Base-by-base conservation (phyloP, 2,888 invertebrate genomes). In the Apeira syringaria region DNA sequence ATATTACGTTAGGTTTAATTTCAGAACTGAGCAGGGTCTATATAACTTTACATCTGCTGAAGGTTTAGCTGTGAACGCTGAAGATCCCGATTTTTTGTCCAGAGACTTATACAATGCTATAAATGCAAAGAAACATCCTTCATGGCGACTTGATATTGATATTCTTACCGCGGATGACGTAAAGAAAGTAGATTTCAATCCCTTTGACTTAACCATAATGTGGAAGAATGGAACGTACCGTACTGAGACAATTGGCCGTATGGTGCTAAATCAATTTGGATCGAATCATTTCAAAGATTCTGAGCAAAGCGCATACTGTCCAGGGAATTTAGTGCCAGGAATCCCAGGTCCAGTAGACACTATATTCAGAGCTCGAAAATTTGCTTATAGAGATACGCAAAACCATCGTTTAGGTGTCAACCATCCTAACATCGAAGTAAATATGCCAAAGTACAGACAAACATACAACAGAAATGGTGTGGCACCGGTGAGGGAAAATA, bases 41-140 rank as follows among this genome's bases (percentile, higher is more conserved):
- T 94, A 94, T 70, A 94, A 94, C 71, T 68, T 98, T 34, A 77
- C 89, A 20, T 89, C 90, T 0, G 91, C 92, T 1, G 88, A 90
- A 64, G 96, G 95, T 0, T 89, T 66, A 0, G 76, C 91, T 28
- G 74, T 97, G 20, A 80, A 92, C 17, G 91, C 92, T 1, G 68
- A 82, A 10, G 96, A 97, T 80, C 96, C 97, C 0, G 97, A 98
- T 81, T 97, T 96, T 68, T 87, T 93, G 9, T 93, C 93, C 43
- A 91, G 95, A 31, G 97, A 98, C 84, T 89, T 98, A 33, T 97
- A 94, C 80, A 96, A 97, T 74, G 92, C 95, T 13, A 97, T 98
- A 56, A 92, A 92, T 0, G 84, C 84, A n/a, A 93, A 92, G 27
- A 76, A 93, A 6, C 92, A 61, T 48, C 91, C 91, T 0, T 55